A percentile compares a stretch with the other conserved stretches of the same genome.
phyloP scores from a whole-genome alignment of 1,140 invertebrate genomes.

The Nymphalis io region DNA sequence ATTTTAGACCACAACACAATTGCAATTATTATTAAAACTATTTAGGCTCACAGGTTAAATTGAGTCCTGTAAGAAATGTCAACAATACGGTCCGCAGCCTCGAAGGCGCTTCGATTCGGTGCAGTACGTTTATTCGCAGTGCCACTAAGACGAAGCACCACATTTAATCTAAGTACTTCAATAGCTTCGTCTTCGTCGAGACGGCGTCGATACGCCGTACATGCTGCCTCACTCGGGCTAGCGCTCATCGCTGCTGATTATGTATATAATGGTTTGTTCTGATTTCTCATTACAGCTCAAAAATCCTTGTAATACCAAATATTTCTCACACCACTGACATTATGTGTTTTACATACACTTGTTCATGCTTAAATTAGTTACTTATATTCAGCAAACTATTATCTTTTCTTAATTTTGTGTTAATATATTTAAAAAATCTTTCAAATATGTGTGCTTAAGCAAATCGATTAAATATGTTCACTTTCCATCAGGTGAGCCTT shows the following conservation, averaged over 20 bases:
- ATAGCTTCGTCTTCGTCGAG: not conserved
- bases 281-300: constrained; percentile 37
- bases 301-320: too few species aligned
- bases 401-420: too few species aligned
- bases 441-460: too few species aligned
- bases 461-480: too few species aligned
- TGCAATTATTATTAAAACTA: not conserved
- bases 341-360: too few species aligned
- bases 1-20: not conserved
- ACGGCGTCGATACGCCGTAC: constrained; percentile 27
- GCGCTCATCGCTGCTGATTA: constrained; percentile 61
- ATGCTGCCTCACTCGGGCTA: constrained; percentile 49
- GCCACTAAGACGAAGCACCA: constrained; percentile 27
- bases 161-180: not conserved
- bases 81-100: constrained; percentile 29
- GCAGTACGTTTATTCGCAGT: constrained; percentile 35
- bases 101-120: constrained; percentile 24
- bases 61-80: not conserved
- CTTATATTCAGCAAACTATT: too few species aligned
- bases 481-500: too few species aligned
- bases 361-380: too few species aligned
- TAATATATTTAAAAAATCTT: too few species aligned
- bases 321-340: too few species aligned
- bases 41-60: not conserved
- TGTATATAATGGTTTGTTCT: constrained; percentile 59